Evolutionary conservation across 2,797 vertebrate species (phyloP).

Genomic region (Corythornis leucogaster): DNA sequence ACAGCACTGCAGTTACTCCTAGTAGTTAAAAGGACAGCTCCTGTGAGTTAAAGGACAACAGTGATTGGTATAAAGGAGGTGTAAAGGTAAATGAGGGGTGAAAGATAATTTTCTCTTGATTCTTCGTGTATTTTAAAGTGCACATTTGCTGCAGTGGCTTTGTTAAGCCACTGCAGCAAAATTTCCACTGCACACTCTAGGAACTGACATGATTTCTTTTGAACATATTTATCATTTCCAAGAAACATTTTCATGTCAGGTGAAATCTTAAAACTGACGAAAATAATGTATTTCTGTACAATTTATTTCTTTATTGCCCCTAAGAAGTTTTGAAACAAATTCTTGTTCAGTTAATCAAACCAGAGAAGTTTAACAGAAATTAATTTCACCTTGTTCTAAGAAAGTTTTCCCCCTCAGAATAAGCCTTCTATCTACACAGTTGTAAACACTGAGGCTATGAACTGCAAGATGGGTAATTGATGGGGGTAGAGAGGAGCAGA

Average conservation of each 20-base stretch:
- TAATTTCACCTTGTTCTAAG: neutral
- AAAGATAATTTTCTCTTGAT: neutral
- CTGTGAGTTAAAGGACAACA: neutral
- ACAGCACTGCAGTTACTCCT: neutral
- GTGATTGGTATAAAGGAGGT: neutral
- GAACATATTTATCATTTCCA: neutral
- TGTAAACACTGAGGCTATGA: neutral
- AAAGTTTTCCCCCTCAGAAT: accelerated
- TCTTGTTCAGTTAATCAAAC: neutral
- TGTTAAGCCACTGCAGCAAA: no score
- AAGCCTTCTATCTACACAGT: neutral
- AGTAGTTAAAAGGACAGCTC: neutral
- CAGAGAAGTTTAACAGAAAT: neutral
- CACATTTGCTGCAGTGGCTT: neutral
- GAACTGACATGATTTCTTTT: neutral
- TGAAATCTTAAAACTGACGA: neutral
- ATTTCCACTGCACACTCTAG: neutral
- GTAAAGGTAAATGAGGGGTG: neutral
- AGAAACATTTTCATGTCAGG: neutral
- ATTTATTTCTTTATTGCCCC: neutral
- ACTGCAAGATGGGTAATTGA: neutral
- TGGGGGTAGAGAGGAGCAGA: neutral
- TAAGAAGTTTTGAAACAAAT: neutral
- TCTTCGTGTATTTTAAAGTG: neutral
- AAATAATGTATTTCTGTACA: neutral